Evolutionary conservation across 2,113 vertebrate species (phyloP), one percentile per base, ranked within the genome.

Genomic region (Tetraodon nigroviridis): DNA sequence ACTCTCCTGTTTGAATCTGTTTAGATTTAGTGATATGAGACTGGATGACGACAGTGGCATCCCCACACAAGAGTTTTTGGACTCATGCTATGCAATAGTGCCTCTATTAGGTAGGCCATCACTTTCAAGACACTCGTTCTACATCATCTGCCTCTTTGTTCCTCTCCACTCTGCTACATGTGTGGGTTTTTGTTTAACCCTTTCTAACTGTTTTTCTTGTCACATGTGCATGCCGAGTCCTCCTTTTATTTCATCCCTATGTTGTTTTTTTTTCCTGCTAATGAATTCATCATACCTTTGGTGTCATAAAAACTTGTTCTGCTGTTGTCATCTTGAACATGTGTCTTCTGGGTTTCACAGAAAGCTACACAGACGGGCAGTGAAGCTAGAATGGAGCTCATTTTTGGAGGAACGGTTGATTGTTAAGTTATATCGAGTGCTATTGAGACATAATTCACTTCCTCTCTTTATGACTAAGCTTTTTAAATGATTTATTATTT

Each of bases 61-160:
- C 87, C 97, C 97, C 58, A 96, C 97, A 67, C 93, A 93, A 85
- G 91, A 92, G 54, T 98, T 99, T 90, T 90, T 99, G 91, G 93
- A 95, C 40, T 98, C 97, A 0, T 99, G 97, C 91, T 97, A 97
- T 71, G 95, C 95, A 84, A 95, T 99, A 86, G 95, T 98, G 69
- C 97, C 97, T 6, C 93, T 99, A 78, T 89, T 99, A 87, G 97
- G 97, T 99, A 95, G 90, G 92, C 81, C 47, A 53, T 64, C 66
- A 77, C 51, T 67, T 78, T 75, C 61, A 69, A 59, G 32, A 80
- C 55, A 75, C 75, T 79, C 24, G n/a, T 65, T 66, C 72, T 49
- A 81, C 24, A 71, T 50, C 50, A 29, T 60, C 69, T 63, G 49
- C 66, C 14, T 4, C 15, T 27, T 40, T 59, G 5, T 45, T 58